Conservation (phyloP, 2,113 vertebrate species). For the Aplodontia rufa region DNA sequence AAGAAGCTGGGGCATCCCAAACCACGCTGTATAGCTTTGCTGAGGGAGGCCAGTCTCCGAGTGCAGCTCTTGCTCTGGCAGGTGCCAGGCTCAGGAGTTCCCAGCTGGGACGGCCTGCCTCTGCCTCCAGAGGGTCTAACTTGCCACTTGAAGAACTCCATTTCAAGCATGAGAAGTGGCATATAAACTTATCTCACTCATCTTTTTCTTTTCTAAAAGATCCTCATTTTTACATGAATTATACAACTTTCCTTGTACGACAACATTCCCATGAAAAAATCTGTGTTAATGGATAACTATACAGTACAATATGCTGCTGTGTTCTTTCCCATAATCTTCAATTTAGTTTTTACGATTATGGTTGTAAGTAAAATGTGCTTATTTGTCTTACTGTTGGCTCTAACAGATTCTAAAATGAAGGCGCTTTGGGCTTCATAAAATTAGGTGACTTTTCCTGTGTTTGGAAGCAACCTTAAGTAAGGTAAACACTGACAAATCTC, state of each 20-base stretch:
- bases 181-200: background rate
- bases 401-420: background rate
- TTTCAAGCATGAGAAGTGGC: background rate
- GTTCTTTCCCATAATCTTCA: background rate
- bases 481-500: rapidly evolving
- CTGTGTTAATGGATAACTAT: background rate
- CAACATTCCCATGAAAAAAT: background rate
- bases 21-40: rapidly evolving
- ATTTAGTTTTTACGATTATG: background rate
- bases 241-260: background rate
- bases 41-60: background rate
- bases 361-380: background rate
- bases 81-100: too few relatives aligned
- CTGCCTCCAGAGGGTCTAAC: background rate
- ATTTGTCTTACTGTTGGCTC: background rate
- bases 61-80: rapidly evolving
- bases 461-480: background rate
- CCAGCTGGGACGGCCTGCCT: background rate
- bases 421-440: background rate
- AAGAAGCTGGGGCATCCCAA: background rate
- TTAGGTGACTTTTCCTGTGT: background rate
- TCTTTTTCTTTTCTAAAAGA: background rate
- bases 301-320: rapidly evolving
- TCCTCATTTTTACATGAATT: background rate
- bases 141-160: background rate